Evolutionary conservation across 1,140 invertebrate genomes (phyloP).

Genomic region (Homalodisca vitripennis): DNA sequence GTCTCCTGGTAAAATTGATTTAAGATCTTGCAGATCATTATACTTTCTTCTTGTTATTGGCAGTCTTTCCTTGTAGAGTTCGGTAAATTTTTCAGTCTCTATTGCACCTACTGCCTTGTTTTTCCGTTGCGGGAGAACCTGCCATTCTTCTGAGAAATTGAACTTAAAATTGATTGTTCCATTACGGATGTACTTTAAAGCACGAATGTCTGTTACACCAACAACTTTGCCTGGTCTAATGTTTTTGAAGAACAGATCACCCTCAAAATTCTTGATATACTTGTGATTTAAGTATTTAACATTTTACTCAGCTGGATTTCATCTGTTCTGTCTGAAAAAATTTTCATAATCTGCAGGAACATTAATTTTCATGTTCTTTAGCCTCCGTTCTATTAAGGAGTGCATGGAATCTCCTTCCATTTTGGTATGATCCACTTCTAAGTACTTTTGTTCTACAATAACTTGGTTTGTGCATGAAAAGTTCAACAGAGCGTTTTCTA

Average conservation of each 20-base stretch:
- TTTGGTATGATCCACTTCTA: constrained; percentile 48
- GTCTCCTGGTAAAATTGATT: too few species aligned
- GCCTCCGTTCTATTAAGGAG: constrained; percentile 36
- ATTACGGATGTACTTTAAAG: constrained; percentile 36
- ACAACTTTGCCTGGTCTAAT: constrained; percentile 31
- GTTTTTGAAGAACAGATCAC: constrained; percentile 26
- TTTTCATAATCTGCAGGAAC: constrained; percentile 36
- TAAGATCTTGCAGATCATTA: constrained; percentile 29
- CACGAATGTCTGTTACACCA: constrained; percentile 32
- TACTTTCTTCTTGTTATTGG: constrained; percentile 31
- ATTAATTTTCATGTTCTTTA: constrained; percentile 33
- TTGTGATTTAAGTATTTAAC: constrained; percentile 32
- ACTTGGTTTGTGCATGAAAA: too few species aligned
- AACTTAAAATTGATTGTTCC: constrained; percentile 16
- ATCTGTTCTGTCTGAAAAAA: constrained; percentile 28
- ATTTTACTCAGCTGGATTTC: constrained; percentile 25
- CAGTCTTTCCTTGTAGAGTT: constrained; percentile 26
- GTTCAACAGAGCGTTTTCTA: too few species aligned
- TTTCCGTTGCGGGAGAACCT: too few species aligned
- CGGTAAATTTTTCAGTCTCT: not conserved
- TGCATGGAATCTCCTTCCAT: constrained; percentile 50
- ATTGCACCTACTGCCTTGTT: too few species aligned
- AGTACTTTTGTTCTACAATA: too few species aligned
- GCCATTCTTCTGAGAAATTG: too few species aligned
- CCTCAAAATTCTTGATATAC: too few species aligned